Base-by-base conservation (phyloP, 2,113 vertebrate genomes). In the Oxygymnocypris stewartii region DNA sequence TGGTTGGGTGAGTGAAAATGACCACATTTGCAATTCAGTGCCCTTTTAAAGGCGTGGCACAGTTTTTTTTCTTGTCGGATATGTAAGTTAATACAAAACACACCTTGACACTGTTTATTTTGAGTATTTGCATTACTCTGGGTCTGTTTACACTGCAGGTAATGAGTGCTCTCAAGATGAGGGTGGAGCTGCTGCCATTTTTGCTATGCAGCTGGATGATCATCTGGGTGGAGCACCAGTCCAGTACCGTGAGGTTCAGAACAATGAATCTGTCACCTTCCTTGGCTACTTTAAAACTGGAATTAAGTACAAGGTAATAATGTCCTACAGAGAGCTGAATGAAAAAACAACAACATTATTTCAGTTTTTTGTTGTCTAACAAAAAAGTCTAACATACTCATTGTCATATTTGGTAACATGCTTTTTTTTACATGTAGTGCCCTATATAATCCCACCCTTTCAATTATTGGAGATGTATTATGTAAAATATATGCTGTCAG, bases 211-310 rank as follows among this genome's bases (percentile, higher is more conserved):
- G 86, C 76, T 95, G 90, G 95, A 95, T 28, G 88, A 91, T 14
- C 86, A 20, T 85, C 63, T 95, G 79, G 10, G 8, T 0, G 92
- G 92, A 2, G 9, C 16, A 2, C 78, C 94, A 3, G 79, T 78
- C 37, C 95, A 95, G 84, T 92, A 79, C 81, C 88, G 91, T 0
- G 95, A 95, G 87, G 89, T 87, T 65, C 94, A 95, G 86, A 76
- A 87, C 76, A 35, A 90, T 0, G 95, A 95, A 86, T 95, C 95
- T 0, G 0, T 35, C n/a, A 71, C n/a, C 37, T 95, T 95, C 81
- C 40, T 87, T 12, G 37, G 90, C 20, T 94, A 94, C 88, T 95
- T 95, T 90, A 93, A 89, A 81, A 76, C 85, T n/a, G 94, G 94
- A 25, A 59, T 95, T 23, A 92, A 87, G 69, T 95, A 95, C 89